Conservation (phyloP, 2,113 vertebrate species). For the Tenrec ecaudatus region DNA sequence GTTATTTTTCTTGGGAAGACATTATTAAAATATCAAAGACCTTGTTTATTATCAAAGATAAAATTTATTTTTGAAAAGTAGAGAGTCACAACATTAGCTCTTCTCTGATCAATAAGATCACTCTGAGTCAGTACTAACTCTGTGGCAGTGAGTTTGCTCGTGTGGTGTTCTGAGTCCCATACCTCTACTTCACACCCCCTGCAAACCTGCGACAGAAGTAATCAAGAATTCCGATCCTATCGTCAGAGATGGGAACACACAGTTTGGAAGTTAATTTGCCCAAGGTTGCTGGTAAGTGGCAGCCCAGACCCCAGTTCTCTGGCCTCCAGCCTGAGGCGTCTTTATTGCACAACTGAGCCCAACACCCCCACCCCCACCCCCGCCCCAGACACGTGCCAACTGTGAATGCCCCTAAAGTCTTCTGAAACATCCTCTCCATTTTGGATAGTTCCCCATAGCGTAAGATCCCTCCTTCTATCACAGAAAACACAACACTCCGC, state of each 20-base stretch:
- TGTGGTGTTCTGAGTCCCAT: no score
- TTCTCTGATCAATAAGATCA: no score
- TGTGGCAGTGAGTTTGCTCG: no score
- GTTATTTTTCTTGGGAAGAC: no score
- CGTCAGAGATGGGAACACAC: not conserved
- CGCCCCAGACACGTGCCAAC: not conserved
- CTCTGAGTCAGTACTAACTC: no score
- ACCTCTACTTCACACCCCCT: conserved; percentile 26
- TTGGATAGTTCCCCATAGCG: conserved; percentile 22
- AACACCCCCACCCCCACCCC: not conserved
- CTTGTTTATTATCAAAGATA: no score
- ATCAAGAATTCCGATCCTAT: not conserved
- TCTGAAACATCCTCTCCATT: conserved; percentile 54
- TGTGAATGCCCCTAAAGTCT: conserved; percentile 39
- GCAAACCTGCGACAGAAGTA: not conserved
- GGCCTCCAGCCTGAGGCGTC: conserved; percentile 10
- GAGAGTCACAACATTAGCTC: no score
- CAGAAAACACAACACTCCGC: conserved; percentile 26
- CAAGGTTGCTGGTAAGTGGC: conserved; percentile 28
- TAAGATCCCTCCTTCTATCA: conserved; percentile 62
- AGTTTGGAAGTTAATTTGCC: conserved; percentile 10
- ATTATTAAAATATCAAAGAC: no score
- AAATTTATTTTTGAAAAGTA: no score
- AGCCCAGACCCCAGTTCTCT: conserved; percentile 40
- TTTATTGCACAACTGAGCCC: conserved; percentile 32